Evolutionary conservation across 2,888 invertebrate species (phyloP).

Genomic region (Dolichopus griseipennis): DNA sequence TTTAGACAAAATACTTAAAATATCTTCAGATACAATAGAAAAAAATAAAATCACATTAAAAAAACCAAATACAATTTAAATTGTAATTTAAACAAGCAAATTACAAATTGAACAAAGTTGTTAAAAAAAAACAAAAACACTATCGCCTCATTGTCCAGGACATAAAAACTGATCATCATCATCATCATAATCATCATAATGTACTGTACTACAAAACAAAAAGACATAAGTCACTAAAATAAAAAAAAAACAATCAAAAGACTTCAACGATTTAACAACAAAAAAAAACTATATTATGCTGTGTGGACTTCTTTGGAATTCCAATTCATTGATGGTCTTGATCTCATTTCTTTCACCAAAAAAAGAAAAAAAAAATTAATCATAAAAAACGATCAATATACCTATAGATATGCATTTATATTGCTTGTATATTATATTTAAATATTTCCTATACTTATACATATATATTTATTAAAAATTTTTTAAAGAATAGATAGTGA

Average conservation of each 20-base stretch:
- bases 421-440: no score
- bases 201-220: not conserved
- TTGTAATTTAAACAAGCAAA: slow-evolving; percentile 1
- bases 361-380: no score
- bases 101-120: not conserved
- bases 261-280: not conserved
- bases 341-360: not conserved
- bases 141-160: not conserved
- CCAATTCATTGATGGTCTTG: slow-evolving; percentile 4
- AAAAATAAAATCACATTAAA: not conserved
- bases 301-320: not conserved
- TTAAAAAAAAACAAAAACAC: not conserved
- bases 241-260: not conserved
- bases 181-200: no score
- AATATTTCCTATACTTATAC: no score
- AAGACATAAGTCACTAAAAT: not conserved
- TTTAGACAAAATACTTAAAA: no score
- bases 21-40: not conserved
- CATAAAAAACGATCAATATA: no score
- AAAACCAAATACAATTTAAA: not conserved
- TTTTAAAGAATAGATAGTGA: no score
- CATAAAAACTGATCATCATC: not conserved
- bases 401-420: no score
- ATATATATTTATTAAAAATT: no score
- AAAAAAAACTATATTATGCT: not conserved